Percentiles rank a stretch among this genome's conserved stretches.
These are phyloP conservation scores for Monopterus albus DNA, from an alignment of 2,113 vertebrate species.

Conservation along the genomic window DNA sequence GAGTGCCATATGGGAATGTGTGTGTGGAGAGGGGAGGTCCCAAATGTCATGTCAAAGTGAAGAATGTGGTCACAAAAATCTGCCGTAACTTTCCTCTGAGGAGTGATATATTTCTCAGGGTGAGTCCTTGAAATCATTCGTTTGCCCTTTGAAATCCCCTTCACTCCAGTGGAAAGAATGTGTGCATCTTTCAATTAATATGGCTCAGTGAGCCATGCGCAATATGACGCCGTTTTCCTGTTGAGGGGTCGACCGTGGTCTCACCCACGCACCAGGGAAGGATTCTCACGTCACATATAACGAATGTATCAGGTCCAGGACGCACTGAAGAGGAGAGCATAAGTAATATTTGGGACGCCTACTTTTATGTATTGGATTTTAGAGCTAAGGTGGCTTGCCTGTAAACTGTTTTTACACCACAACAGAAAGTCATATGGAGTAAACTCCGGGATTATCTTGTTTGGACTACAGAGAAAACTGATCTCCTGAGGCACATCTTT, in stretches of 20 bases:
- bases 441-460: too few species aligned
- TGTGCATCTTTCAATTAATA: constrained; percentile 16
- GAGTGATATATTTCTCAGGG: not conserved
- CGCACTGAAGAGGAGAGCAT: not conserved
- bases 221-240: constrained; percentile 53
- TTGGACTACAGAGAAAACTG: too few species aligned
- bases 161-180: constrained; percentile 18
- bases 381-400: too few species aligned
- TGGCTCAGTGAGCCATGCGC: constrained; percentile 3
- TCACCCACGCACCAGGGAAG: constrained; percentile 34
- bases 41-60: constrained; percentile 3
- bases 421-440: too few species aligned
- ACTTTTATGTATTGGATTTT: too few species aligned
- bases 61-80: not conserved
- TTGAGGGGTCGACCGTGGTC: constrained; percentile 24
- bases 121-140: not conserved
- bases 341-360: not conserved
- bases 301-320: constrained; percentile 14
- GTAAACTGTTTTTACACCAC: too few species aligned
- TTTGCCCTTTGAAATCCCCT: not conserved
- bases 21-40: constrained; percentile 7
- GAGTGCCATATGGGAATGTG: constrained; percentile 29
- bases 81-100: not conserved
- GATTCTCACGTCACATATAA: too few species aligned
- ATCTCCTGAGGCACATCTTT: too few species aligned